Evolutionary conservation across 2,888 invertebrate genomes (phyloP).

Genomic region (Congeria kusceri): DNA sequence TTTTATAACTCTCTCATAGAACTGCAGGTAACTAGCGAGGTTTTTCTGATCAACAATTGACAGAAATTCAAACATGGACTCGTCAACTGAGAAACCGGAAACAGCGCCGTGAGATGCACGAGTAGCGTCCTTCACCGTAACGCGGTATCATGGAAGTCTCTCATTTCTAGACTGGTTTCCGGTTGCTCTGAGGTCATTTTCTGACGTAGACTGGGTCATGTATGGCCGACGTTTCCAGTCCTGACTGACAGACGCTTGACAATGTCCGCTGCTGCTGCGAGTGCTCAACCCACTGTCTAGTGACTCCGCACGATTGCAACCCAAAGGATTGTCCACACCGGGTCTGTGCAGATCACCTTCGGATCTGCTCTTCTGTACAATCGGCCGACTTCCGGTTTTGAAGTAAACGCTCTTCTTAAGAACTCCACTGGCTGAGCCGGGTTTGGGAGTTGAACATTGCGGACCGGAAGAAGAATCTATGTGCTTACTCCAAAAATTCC

Average conservation of each 20-base stretch:
- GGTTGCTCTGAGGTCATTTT: constrained; percentile 20
- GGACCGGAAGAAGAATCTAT: constrained; percentile 27
- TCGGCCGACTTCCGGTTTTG: constrained; percentile 29
- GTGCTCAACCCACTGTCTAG: background rate
- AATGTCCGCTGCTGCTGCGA: background rate
- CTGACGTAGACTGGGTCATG: constrained; percentile 46
- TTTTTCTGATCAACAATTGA: no score
- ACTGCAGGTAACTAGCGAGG: background rate
- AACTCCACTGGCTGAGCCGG: background rate
- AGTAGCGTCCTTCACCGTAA: constrained; percentile 24
- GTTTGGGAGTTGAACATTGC: constrained; percentile 56
- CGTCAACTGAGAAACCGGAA: background rate
- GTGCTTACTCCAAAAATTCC: constrained; percentile 45
- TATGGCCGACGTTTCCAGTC: constrained; percentile 51
- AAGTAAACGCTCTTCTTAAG: constrained; percentile 2
- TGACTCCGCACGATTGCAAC: background rate
- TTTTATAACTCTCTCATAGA: background rate
- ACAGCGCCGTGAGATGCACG: constrained; percentile 23
- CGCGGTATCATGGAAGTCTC: constrained; percentile 46
- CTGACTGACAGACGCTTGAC: background rate
- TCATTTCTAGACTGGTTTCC: background rate
- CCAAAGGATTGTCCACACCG: background rate
- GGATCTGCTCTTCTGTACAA: constrained; percentile 14
- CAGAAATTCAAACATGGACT: background rate
- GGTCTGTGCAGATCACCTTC: background rate